phyloP scores from a whole-genome alignment of 1,140 invertebrate genomes.

The Eufriesea mexicana region DNA sequence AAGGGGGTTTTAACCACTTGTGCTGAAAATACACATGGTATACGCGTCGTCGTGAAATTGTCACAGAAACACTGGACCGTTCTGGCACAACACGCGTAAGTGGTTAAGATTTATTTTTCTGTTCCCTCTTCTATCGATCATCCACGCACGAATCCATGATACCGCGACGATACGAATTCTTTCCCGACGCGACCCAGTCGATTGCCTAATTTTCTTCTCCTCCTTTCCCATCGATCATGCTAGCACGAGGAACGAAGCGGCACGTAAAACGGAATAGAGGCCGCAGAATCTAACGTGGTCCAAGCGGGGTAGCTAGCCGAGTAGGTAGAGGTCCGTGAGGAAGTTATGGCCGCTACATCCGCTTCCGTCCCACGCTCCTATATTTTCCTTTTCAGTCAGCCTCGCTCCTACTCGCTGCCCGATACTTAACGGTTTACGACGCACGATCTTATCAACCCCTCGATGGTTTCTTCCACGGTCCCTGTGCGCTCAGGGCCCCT shows the following conservation, averaged over 20 bases:
- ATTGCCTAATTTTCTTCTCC: no score
- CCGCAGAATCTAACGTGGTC: constrained; percentile 42
- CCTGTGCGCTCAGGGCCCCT: constrained; percentile 26
- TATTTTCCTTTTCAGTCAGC: constrained; percentile 62
- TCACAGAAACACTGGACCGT: no score
- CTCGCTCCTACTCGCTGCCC: constrained; percentile 56
- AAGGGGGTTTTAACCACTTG: no score
- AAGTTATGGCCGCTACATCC: constrained; percentile 77
- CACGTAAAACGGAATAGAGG: constrained; percentile 19
- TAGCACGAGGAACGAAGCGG: neutral
- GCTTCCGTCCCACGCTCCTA: constrained; percentile 76
- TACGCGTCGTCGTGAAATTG: no score
- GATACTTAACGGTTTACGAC: constrained; percentile 79
- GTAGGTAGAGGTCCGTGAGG: neutral
- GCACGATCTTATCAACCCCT: constrained; percentile 69
- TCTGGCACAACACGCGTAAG: no score
- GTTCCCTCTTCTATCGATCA: no score
- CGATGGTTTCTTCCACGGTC: constrained; percentile 48
- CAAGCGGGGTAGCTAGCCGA: constrained; percentile 33
- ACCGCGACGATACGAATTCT: neutral
- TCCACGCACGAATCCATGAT: neutral
- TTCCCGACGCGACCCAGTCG: no score
- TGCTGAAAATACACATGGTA: no score
- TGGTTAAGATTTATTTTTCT: no score
- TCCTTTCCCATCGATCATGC: no score